These are phyloP conservation scores for Gallirallus australis DNA, from an alignment of 2,797 vertebrate genomes.

Conservation along the genomic window DNA sequence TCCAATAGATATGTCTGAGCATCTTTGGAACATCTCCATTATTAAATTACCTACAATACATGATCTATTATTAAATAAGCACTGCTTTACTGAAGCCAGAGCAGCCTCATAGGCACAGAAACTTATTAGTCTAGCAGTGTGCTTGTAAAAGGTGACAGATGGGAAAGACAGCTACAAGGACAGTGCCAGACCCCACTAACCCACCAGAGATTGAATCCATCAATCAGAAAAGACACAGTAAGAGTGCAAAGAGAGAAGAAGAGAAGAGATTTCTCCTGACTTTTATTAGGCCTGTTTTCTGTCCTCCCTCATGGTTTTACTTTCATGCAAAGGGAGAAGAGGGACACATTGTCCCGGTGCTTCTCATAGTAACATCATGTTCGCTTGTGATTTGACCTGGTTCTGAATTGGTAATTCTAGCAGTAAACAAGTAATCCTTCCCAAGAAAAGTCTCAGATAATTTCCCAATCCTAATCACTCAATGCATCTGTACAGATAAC, in stretches of 20 bases:
- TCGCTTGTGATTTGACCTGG: background rate
- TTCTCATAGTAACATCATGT: background rate
- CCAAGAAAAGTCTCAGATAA: background rate
- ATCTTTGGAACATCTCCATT: constrained; percentile 5
- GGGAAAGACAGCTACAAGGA: constrained; percentile 39
- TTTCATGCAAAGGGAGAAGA: background rate
- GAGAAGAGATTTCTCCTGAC: background rate
- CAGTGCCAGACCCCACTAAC: constrained; percentile 16
- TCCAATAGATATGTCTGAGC: background rate
- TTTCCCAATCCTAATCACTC: background rate
- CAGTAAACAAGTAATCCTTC: background rate
- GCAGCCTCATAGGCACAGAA: constrained; percentile 4
- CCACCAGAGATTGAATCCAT: constrained; percentile 52
- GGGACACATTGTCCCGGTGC: background rate
- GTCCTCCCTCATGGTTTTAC: background rate
- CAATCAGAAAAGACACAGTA: constrained; percentile 35
- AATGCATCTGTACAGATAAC: background rate
- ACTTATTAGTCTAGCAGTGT: background rate
- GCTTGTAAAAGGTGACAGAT: constrained; percentile 59
- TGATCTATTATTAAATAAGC: constrained; percentile 42
- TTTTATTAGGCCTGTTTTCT: background rate
- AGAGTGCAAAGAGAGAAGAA: background rate
- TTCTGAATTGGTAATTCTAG: background rate
- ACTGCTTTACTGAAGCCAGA: constrained; percentile 12
- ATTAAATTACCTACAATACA: constrained; percentile 38